A percentile compares a stretch with the other conserved stretches of the same genome.
These are phyloP conservation scores for Drosophila simulans DNA, from an alignment of 1,140 invertebrate genomes.

Conservation along the genomic window DNA sequence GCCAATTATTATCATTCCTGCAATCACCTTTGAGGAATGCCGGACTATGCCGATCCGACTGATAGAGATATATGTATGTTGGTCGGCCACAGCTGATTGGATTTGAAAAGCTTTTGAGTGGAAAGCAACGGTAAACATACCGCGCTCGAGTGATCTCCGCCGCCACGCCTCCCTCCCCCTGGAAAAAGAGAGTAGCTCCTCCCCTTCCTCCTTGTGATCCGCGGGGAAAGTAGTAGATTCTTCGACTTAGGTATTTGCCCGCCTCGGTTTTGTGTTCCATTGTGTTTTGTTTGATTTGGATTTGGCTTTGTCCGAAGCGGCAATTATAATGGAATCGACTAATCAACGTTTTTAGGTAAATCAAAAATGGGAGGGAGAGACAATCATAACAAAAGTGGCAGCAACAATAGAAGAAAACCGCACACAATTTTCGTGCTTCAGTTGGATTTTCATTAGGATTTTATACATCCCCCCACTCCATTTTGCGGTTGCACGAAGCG, in stretches of 20 bases:
- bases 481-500: constrained; percentile 42
- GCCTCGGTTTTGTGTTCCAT: constrained; percentile 8
- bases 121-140: constrained; percentile 51
- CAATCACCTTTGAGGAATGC: constrained; percentile 5
- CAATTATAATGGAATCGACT: constrained; percentile 80
- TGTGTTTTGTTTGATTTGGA: constrained; percentile 41
- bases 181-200: constrained; percentile 13
- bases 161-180: constrained; percentile 3
- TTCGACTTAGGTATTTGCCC: constrained; percentile 16
- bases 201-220: constrained; percentile 7
- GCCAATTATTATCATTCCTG: not conserved
- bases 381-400: constrained; percentile 52
- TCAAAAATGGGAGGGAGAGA: constrained; percentile 48
- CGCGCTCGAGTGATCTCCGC: constrained; percentile 58
- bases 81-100: constrained; percentile 43
- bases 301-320: constrained; percentile 63
- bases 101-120: constrained; percentile 34
- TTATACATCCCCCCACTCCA: constrained; percentile 20
- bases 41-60: constrained; percentile 8
- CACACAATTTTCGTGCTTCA: constrained; percentile 79
- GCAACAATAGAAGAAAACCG: constrained; percentile 64
- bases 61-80: constrained; percentile 23
- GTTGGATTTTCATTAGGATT: constrained; percentile 66
- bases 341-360: constrained; percentile 80
- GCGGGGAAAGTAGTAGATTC: constrained; percentile 71